These are phyloP conservation scores for Cygnus buccinator DNA, from an alignment of 2,113 vertebrate species.

Conservation along the genomic window DNA sequence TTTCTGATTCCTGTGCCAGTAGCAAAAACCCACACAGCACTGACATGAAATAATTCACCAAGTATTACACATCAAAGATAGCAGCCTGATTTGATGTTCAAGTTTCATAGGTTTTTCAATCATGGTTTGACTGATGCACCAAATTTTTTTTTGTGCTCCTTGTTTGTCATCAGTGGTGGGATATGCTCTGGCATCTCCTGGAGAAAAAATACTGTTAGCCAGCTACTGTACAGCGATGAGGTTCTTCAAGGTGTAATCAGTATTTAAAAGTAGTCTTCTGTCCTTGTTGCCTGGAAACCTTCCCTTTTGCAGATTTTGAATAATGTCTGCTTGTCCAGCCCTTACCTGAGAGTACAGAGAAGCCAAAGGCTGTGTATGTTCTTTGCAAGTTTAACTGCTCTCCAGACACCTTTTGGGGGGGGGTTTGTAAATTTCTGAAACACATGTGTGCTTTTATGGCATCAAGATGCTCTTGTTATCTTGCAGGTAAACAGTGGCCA, in stretches of 20 bases:
- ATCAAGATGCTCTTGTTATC: neutral
- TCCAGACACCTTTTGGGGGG: neutral
- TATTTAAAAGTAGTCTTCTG: neutral
- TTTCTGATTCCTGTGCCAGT: neutral
- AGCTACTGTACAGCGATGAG: neutral
- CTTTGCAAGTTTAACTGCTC: neutral
- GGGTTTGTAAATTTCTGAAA: neutral
- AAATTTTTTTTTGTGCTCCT: slow-evolving; percentile 8
- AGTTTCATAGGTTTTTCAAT: neutral
- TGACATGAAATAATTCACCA: slow-evolving; percentile 30
- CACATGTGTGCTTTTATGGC: neutral
- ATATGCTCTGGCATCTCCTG: neutral
- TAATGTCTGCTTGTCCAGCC: neutral
- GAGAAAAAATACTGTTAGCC: neutral
- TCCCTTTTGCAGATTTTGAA: neutral
- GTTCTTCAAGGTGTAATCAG: neutral
- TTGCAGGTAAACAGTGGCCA: neutral
- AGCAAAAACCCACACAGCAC: neutral
- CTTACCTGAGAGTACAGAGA: neutral
- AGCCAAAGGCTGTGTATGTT: neutral
- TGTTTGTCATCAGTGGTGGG: slow-evolving; percentile 18
- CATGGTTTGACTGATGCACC: slow-evolving; percentile 11
- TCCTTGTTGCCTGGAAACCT: neutral
- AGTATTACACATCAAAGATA: neutral
- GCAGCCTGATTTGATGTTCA: neutral